phyloP scores from a whole-genome alignment of 2,888 invertebrate species.

The Lysandra coridon region DNA sequence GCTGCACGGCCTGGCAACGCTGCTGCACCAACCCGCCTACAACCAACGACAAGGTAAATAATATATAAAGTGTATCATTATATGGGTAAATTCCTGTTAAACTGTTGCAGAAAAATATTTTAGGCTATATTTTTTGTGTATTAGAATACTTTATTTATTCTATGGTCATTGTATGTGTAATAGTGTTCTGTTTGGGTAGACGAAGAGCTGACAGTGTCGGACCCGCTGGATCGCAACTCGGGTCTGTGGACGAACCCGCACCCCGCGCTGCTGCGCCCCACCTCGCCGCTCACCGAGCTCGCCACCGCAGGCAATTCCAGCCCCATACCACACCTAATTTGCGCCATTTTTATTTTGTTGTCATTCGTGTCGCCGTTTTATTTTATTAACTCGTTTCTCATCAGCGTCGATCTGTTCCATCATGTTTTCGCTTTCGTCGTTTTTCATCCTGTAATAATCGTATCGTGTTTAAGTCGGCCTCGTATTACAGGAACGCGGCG shows the following conservation, averaged over 20 bases:
- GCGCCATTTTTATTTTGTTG: slow-evolving; percentile 36
- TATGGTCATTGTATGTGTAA: slow-evolving; percentile 21
- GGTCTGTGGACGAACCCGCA: slow-evolving; percentile 72
- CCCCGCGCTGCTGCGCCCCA: slow-evolving; percentile 65
- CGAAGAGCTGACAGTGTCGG: slow-evolving; percentile 61
- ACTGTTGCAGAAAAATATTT: not conserved
- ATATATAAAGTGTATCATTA: not conserved
- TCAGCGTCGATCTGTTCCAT: slow-evolving; percentile 32
- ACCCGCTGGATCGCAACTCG: slow-evolving; percentile 66
- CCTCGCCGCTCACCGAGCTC: slow-evolving; percentile 71
- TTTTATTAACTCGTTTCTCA: slow-evolving; percentile 6
- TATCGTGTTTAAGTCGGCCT: slow-evolving; percentile 45
- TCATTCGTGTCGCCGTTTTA: slow-evolving; percentile 33
- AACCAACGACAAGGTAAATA: slow-evolving; percentile 63
- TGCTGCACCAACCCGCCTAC: slow-evolving; percentile 90
- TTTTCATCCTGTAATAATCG: not conserved
- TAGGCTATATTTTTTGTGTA: not conserved
- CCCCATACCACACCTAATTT: slow-evolving; percentile 36
- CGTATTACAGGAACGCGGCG: slow-evolving; percentile 66
- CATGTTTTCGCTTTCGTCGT: slow-evolving; percentile 35
- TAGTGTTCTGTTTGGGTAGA: slow-evolving; percentile 40
- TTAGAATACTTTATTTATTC: not conserved
- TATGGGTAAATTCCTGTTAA: not conserved
- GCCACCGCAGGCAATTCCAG: slow-evolving; percentile 68
- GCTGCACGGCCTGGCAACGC: slow-evolving; percentile 96